Percentiles rank a stretch among this genome's conserved stretches.
These are phyloP conservation scores for Zaprionus kolodkinae DNA, from an alignment of 1,140 invertebrate genomes.

Conservation along the genomic window DNA sequence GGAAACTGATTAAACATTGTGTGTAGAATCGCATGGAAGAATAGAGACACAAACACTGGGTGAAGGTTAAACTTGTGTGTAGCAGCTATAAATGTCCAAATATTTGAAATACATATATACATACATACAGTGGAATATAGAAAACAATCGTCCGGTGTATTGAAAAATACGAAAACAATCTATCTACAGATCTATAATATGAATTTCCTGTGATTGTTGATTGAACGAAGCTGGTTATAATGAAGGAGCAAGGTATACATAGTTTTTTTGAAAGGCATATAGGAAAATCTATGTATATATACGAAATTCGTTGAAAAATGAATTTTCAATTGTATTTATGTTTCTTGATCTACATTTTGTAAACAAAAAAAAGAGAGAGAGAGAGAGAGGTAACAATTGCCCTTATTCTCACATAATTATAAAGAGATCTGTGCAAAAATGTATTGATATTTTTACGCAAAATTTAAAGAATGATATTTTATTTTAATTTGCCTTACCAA, in stretches of 20 bases:
- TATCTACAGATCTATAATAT: background rate
- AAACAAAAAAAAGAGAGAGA: background rate
- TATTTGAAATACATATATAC: slow-evolving; percentile 4
- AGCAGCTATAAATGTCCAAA: background rate
- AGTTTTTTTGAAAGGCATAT: background rate
- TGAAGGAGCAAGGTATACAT: background rate
- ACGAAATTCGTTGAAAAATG: background rate
- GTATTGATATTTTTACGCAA: background rate
- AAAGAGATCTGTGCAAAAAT: background rate
- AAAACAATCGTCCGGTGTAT: too few relatives aligned
- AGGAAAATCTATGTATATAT: background rate
- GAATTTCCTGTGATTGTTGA: background rate
- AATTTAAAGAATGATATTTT: background rate
- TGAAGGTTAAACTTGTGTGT: background rate
- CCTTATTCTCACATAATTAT: background rate
- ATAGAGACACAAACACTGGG: slow-evolving; percentile 2
- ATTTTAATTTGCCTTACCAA: background rate
- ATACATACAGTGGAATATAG: too few relatives aligned
- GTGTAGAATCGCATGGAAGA: slow-evolving; percentile 1
- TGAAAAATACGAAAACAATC: background rate
- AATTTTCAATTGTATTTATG: background rate
- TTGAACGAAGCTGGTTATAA: background rate
- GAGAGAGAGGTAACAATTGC: background rate
- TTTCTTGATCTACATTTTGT: background rate
- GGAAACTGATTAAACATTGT: background rate